phyloP scores from a whole-genome alignment of 2,113 vertebrate genomes.

The Galeopterus variegatus region DNA sequence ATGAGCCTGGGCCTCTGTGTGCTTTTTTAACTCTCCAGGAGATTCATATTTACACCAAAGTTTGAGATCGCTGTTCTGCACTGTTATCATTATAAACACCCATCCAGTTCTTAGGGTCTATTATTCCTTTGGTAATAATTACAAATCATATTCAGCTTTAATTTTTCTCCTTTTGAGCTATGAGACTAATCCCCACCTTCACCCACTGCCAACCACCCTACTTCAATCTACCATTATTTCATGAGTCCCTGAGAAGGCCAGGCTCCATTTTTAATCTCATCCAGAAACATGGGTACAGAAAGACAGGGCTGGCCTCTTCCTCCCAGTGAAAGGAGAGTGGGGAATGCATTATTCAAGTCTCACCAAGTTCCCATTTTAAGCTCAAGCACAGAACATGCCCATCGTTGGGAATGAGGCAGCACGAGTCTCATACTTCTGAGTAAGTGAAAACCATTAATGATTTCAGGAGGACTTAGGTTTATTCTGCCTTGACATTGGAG shows the following conservation, averaged over 20 bases:
- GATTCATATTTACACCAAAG: neutral
- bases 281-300: neutral
- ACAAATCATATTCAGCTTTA: neutral
- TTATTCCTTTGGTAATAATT: neutral
- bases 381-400: conserved; percentile 42
- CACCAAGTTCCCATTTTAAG: neutral
- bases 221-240: neutral
- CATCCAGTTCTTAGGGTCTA: neutral
- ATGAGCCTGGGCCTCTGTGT: neutral
- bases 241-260: neutral
- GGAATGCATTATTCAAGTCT: fast-evolving
- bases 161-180: conserved; percentile 25
- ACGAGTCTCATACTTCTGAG: neutral
- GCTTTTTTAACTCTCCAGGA: neutral
- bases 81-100: neutral
- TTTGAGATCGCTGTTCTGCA: neutral
- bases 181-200: neutral
- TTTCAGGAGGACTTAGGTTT: neutral
- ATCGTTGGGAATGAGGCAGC: conserved; percentile 69
- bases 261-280: neutral
- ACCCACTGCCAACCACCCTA: neutral
- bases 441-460: neutral
- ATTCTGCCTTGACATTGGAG: neutral
- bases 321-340: neutral
- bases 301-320: neutral